These are phyloP conservation scores for Drosophila bipectinata DNA, from an alignment of 1,140 invertebrate species.

Conservation along the genomic window DNA sequence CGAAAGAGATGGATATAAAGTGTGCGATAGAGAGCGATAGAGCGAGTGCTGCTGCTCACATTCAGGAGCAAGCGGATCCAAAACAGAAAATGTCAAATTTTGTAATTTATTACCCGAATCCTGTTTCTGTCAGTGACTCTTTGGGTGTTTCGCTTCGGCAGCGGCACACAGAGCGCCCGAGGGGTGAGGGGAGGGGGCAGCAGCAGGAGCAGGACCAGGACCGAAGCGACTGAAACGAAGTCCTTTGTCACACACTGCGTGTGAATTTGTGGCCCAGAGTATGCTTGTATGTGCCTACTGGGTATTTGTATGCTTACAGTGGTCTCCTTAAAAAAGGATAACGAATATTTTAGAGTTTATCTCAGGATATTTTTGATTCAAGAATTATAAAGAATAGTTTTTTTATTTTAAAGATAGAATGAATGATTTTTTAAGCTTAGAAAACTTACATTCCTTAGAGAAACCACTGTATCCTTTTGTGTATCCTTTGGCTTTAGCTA, in stretches of 20 bases:
- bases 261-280: slow-evolving; percentile 75
- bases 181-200: slow-evolving; percentile 4
- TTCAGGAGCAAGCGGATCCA: slow-evolving; percentile 79
- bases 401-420: too few species aligned
- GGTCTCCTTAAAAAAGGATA: background rate
- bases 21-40: slow-evolving; percentile 11
- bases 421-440: background rate
- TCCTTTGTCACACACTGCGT: slow-evolving; percentile 81
- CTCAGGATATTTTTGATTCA: too few species aligned
- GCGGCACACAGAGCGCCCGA: slow-evolving; percentile 37
- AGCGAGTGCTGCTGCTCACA: slow-evolving; percentile 34
- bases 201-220: background rate
- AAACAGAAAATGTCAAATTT: slow-evolving; percentile 84
- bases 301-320: slow-evolving; percentile 23
- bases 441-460: background rate
- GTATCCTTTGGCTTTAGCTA: slow-evolving; percentile 55
- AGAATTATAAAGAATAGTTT: too few species aligned
- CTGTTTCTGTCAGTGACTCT: slow-evolving; percentile 83
- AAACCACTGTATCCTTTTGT: slow-evolving; percentile 37
- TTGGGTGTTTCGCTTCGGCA: slow-evolving; percentile 65
- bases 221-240: slow-evolving; percentile 27
- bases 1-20: slow-evolving; percentile 26
- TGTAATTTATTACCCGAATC: slow-evolving; percentile 84
- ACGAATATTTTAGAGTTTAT: background rate
- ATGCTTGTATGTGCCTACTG: slow-evolving; percentile 13